Evolutionary conservation across 2,888 invertebrate genomes (phyloP), one percentile per base, ranked within the genome.

Genomic region (Agrenia bidenticulata): DNA sequence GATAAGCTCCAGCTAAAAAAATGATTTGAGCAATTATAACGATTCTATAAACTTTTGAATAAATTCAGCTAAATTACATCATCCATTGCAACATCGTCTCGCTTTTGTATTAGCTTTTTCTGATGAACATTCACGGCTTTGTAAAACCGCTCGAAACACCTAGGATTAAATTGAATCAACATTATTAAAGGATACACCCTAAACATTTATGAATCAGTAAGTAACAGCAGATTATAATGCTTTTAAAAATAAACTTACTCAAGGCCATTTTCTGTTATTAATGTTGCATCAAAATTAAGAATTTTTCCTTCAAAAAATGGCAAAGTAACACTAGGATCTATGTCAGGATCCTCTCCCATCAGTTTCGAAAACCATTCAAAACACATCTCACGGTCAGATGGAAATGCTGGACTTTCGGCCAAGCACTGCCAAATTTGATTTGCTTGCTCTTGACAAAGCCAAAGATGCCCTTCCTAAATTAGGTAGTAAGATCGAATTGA

Each of bases 281-380:
- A 83, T 74, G 89, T 87, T 1, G 97, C 95, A 81, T 96, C 91
- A 77, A 97, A 84, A 78, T 92, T 92, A 76, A 97, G 85, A 76
- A 97, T 89, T 79, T 96, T 95, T 77, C 90, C 89, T 81, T 94
- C 92, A 83, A 97, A 97, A 83, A 98, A 98, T 80, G 94, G 93
- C 79, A 90, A 87, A 78, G 94, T 94, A 63, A 96, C 94, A 76
- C 94, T 93, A 1, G 96, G 96, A 82, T 97, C 97, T 61, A 97
- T 82, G 81, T 97, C 97, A 0, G 96, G 95, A 79, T 97, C 96
- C 77, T 96, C 96, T 19, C 92, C 92, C 94, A 94, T 94, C 41
- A 94, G 82, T 82, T 96, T 96, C 42, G 95, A 93, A 82, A 96
- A 97, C 97, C 97, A 97, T 77, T 93, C 91, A 82, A 97, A 98